Conservation (phyloP, 2,888 invertebrate genomes). For the Merodon equestris region DNA sequence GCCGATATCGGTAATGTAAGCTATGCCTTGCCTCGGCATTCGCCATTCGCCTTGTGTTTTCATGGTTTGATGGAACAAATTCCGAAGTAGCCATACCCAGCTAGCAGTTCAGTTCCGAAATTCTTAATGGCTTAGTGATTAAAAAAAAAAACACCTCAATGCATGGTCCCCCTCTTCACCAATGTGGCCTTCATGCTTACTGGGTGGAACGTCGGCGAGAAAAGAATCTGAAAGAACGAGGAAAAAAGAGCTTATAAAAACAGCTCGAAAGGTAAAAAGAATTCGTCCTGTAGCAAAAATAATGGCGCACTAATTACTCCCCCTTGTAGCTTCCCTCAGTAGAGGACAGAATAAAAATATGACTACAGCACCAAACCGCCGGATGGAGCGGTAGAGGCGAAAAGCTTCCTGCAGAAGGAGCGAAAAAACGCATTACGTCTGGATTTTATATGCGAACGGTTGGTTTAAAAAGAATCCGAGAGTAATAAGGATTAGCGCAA, state of each 20-base stretch:
- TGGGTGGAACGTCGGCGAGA: no score
- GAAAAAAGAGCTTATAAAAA: conserved; percentile 1
- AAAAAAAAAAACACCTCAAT: conserved; percentile 2
- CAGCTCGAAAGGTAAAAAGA: neutral
- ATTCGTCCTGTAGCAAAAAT: conserved; percentile 37
- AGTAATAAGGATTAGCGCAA: conserved; percentile 49
- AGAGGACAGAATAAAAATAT: conserved; percentile 1
- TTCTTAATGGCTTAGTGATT: no score
- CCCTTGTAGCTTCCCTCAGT: conserved; percentile 36
- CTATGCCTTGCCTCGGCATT: no score
- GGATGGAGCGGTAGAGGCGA: no score
- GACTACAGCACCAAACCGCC: conserved; percentile 22
- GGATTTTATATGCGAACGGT: conserved; percentile 22
- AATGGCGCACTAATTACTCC: conserved; percentile 59
- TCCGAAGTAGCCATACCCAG: neutral
- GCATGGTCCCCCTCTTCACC: no score
- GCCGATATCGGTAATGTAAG: no score
- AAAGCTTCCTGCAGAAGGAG: no score
- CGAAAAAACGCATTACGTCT: no score
- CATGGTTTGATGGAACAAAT: conserved; percentile 11
- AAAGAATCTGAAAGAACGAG: conserved; percentile 1
- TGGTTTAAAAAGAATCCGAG: conserved; percentile 19
- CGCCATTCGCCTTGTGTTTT: no score
- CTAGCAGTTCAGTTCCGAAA: conserved; percentile 13
- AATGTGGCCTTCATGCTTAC: no score